Base-by-base conservation (phyloP, 2,797 vertebrate species). In the Oreortyx pictus region DNA sequence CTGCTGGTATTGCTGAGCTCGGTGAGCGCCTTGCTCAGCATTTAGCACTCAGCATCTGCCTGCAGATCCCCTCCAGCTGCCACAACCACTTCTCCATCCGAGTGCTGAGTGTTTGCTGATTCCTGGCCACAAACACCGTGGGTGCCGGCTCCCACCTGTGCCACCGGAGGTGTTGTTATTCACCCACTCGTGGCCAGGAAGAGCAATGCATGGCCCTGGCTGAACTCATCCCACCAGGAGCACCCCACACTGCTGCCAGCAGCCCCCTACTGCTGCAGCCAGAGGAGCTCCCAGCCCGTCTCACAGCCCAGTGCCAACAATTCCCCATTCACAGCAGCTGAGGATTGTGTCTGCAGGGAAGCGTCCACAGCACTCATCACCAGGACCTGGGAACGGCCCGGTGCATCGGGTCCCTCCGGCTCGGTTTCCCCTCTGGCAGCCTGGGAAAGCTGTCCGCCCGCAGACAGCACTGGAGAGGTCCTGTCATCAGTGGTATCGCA, bases 151-250 rank as follows among this genome's bases (percentile, higher is more conserved):
- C 31, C 68, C 65, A 27, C 41, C 79, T 11, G 1, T 5, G 14
- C 39, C 79, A 27, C 0, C 0, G 6, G 49, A 4, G 1, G 35
- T 6, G 35, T 70, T n/a, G 7, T 57, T 71, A 31, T 29, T 27
- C 2, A 0, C 52, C 61, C 31, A 0, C n/a, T 67, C 3, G 0
- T 9, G 33, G 46, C 49, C n/a, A 19, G 62, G 35, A 17, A 65
- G 27, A 25, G 1, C 0, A 0, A 11, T 1, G 8, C 33, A 57
- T 12, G 39, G 52, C 72, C 44, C n/a, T 16, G 3, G 9, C 43
- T 31, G 22, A 82, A 6, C 70, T 7, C 31, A 5, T 11, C 18
- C 60, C 52, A 49, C 27, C 25, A 11, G 12, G 35, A 14, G 5
- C 25, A 49, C n/a, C 24, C 35, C 49, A 14, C 0, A 0, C 23